A percentile compares a stretch with the other conserved stretches of the same genome.
These are phyloP conservation scores for Thymelicus lineola DNA, from an alignment of 2,888 invertebrate species.

Conservation along the genomic window DNA sequence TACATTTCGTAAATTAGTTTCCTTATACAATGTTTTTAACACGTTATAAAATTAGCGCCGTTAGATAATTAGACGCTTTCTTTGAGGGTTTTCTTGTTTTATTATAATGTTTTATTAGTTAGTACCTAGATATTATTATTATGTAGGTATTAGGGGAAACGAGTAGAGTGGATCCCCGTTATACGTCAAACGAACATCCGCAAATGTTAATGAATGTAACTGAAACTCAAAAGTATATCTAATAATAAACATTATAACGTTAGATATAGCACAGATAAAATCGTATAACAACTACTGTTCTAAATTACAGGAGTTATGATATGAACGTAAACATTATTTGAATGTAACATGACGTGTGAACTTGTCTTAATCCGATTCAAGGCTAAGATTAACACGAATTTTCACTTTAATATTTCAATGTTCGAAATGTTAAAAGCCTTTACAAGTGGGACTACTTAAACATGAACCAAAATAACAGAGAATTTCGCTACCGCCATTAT, in stretches of 20 bases:
- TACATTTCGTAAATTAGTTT: conserved; percentile 13
- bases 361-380: conserved; percentile 22
- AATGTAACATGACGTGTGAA: conserved; percentile 21
- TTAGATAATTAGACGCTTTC: neutral
- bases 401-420: conserved; percentile 18
- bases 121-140: too few species aligned
- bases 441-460: neutral
- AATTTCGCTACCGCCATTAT: neutral
- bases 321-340: conserved; percentile 24
- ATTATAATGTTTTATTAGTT: neutral
- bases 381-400: conserved; percentile 23
- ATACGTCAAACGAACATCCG: too few species aligned
- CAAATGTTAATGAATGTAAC: too few species aligned
- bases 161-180: too few species aligned
- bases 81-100: neutral
- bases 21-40: conserved; percentile 3
- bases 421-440: neutral
- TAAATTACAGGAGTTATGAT: conserved; percentile 28
- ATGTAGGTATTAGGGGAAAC: too few species aligned
- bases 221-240: too few species aligned
- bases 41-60: conserved; percentile 7
- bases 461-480: neutral
- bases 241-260: too few species aligned
- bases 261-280: conserved; percentile 7
- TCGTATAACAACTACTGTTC: conserved; percentile 12